Evolutionary conservation across 2,888 invertebrate species (phyloP).

Genomic region (Zygothrica quintamaculata): DNA sequence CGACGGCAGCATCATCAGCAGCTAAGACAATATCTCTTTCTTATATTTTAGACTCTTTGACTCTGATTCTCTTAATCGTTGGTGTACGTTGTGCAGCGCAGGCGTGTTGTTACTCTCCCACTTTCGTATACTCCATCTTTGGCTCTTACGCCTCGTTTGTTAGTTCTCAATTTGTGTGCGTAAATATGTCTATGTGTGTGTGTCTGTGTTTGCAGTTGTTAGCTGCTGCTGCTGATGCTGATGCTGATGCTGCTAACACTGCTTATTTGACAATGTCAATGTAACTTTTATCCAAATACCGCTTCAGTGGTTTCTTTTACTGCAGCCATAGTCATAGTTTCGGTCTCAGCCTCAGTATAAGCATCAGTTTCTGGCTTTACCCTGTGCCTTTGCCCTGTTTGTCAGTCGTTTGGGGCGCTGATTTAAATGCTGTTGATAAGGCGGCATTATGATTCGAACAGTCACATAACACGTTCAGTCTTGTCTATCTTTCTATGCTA

Average conservation of each 20-base stretch:
- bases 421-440: constrained; percentile 80
- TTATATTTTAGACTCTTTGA: constrained; percentile 8
- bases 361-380: constrained; percentile 11
- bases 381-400: constrained; percentile 5
- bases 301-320: constrained; percentile 75
- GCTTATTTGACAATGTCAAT: constrained; percentile 69
- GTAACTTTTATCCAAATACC: constrained; percentile 75
- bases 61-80: constrained; percentile 49
- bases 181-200: constrained; percentile 21
- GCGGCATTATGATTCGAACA: constrained; percentile 74
- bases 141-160: constrained; percentile 35
- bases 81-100: constrained; percentile 56
- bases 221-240: constrained; percentile 29
- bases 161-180: constrained; percentile 4
- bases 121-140: constrained; percentile 10
- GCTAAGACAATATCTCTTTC: constrained; percentile 22
- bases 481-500: constrained; percentile 18
- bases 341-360: constrained; percentile 9
- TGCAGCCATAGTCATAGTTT: constrained; percentile 50
- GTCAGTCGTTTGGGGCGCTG: constrained; percentile 56
- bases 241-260: constrained; percentile 29
- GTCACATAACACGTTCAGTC: constrained; percentile 57
- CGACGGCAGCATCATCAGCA: constrained; percentile 44
- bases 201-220: constrained; percentile 18
- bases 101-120: constrained; percentile 40